These are phyloP conservation scores for Zonitis immaculata DNA, from an alignment of 2,888 invertebrate genomes.

Conservation along the genomic window DNA sequence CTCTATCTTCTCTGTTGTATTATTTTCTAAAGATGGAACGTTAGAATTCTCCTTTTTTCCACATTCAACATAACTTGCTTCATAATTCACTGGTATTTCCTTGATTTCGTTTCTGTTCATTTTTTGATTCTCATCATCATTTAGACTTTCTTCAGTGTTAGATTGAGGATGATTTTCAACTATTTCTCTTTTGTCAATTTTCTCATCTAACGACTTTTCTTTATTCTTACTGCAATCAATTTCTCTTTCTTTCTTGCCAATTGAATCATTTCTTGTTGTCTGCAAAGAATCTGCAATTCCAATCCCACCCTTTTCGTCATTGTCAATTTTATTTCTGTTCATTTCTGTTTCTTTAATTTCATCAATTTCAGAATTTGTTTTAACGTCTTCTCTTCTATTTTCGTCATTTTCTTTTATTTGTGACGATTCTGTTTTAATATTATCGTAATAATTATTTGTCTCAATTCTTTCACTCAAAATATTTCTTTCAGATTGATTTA, in stretches of 20 bases:
- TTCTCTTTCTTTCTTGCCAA: neutral
- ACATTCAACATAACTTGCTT: no score
- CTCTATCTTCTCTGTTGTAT: no score
- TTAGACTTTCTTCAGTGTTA: neutral
- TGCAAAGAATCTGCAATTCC: neutral
- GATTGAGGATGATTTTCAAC: neutral
- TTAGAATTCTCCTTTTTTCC: no score
- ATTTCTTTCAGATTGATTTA: neutral
- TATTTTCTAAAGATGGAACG: no score
- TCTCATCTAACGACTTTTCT: no score
- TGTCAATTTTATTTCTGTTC: neutral
- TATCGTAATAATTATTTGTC: neutral
- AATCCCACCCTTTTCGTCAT: neutral
- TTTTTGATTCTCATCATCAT: neutral
- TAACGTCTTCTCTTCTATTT: neutral
- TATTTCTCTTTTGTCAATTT: no score
- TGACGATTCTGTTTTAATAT: neutral
- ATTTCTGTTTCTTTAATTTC: constrained; percentile 4
- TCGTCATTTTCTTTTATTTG: neutral
- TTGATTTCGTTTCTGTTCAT: neutral
- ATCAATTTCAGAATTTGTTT: constrained; percentile 5
- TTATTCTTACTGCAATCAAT: no score
- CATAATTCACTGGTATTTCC: no score
- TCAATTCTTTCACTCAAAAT: neutral
- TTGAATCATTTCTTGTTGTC: neutral